phyloP scores from a whole-genome alignment of 2,113 vertebrate genomes.

The Ctenomys sociabilis region DNA sequence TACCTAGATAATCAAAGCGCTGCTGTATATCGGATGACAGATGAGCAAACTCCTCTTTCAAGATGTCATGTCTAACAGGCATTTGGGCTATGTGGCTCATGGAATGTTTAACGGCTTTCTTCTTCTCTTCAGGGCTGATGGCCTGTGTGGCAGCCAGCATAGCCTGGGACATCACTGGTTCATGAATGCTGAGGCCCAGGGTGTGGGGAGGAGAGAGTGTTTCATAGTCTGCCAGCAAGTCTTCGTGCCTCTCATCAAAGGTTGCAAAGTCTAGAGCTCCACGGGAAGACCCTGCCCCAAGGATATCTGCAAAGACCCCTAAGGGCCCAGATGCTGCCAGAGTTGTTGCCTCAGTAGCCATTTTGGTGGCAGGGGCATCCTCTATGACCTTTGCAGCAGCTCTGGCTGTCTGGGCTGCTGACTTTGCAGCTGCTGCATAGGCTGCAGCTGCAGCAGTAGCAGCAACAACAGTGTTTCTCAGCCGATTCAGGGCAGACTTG shows the following conservation, averaged over 20 bases:
- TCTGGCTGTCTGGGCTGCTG: neutral
- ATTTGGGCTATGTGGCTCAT: conserved; percentile 66
- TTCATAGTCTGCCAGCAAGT: rapidly evolving
- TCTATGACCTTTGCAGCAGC: neutral
- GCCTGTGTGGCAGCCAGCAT: neutral
- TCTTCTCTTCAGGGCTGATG: conserved; percentile 63
- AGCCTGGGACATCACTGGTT: neutral
- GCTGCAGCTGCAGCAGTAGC: rapidly evolving
- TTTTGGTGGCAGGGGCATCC: neutral
- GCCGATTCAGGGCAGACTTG: rapidly evolving
- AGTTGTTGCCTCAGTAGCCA: neutral
- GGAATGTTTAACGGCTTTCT: conserved; percentile 48
- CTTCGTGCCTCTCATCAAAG: neutral
- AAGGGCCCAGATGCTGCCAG: neutral
- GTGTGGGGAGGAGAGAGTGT: rapidly evolving
- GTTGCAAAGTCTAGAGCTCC: neutral
- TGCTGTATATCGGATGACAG: conserved; percentile 51
- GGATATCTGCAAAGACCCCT: neutral
- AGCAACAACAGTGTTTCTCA: rapidly evolving
- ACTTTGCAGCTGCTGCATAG: neutral
- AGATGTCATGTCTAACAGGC: neutral
- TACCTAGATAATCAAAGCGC: conserved; percentile 62
- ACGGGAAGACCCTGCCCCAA: neutral
- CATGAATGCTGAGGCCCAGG: rapidly evolving
- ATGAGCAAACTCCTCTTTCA: conserved; percentile 68